phyloP scores from a whole-genome alignment of 2,113 vertebrate genomes.

The Nannobrachium achirus region DNA sequence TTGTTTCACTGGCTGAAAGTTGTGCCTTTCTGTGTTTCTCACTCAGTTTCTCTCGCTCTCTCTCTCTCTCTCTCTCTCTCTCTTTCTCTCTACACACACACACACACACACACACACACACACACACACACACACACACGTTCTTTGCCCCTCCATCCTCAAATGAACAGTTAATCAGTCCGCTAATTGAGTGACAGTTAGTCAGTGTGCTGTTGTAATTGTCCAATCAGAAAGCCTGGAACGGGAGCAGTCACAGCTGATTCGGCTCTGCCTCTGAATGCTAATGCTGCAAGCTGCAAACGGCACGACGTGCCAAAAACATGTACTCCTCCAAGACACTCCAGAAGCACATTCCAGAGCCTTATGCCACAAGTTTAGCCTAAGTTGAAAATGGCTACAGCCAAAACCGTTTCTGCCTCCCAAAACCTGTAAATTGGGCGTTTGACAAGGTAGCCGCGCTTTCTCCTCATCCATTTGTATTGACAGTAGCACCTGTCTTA shows the following conservation, averaged over 20 bases:
- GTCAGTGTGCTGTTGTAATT: constrained; percentile 70
- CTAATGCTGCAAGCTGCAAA: constrained; percentile 70
- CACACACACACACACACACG: constrained; percentile 8
- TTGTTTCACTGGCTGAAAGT: constrained; percentile 52
- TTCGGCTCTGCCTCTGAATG: constrained; percentile 67
- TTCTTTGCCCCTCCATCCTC: constrained; percentile 12
- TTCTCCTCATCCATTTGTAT: no score
- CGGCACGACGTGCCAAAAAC: constrained; percentile 61
- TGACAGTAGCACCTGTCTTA: no score
- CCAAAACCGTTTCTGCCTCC: background rate
- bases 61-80: constrained; percentile 10
- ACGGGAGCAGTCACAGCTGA: constrained; percentile 71
- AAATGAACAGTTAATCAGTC: constrained; percentile 72
- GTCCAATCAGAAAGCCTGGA: constrained; percentile 79
- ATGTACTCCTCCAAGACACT: constrained; percentile 48
- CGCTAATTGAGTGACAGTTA: constrained; percentile 74
- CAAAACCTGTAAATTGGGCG: background rate
- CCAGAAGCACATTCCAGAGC: constrained; percentile 49
- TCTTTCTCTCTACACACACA: constrained; percentile 20
- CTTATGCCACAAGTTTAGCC: constrained; percentile 19
- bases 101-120: constrained; percentile 10
- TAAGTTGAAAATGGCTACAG: background rate
- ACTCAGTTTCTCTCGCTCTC: constrained; percentile 16
- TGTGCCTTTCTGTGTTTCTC: constrained; percentile 56
- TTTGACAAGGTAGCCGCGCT: no score